Base-by-base conservation (phyloP, 2,797 vertebrate species). In the Danionella dracula region DNA sequence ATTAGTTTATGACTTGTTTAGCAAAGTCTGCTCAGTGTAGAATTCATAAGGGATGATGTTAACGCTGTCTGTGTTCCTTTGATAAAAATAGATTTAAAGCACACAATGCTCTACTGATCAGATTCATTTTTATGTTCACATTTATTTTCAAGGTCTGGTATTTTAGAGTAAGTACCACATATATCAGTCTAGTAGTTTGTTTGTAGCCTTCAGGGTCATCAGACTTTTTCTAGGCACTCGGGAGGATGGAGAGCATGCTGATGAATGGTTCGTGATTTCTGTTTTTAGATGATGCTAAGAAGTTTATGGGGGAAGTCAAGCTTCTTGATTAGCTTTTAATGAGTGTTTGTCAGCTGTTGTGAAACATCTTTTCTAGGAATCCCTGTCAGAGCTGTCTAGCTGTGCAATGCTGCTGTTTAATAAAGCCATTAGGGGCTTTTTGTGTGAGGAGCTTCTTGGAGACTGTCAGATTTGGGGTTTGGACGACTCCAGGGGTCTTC, bases 201-300 rank as follows among this genome's bases (percentile, higher is more conserved):
- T 27, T 53, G 23, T 46, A 16, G 37, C 45, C 60, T 50, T 15
- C 8, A 49, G 69, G 50, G 41, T 75, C 16, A 16, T n/a, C 44
- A 31, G 49, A 45, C 42, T 58, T 57, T 46, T 45, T 69, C 21
- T 50, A 41, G 35, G 44, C 20, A 42, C 41, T 31, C 31, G 13
- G 21, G 45, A 60, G 48, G 49, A 60, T 20, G 32, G 23, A 12
- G 29, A 41, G 48, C 20, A 6, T 23, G 19, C 46, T 44, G 44
- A 57, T 75, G 10, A 61, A 68, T 68, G 32, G 46, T 69, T 72
- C 46, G 55, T 58, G 9, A 15, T 42, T 3, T 63, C 21, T 57
- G 19, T 70, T 64, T 64, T 49, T 70, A 46, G 51, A 56, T 48
- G 16, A 12, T 17, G 11, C 38, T 19, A 9, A 49, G 45, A 35